phyloP scores from a whole-genome alignment of 2,797 vertebrate species.

The Hydrophis major region DNA sequence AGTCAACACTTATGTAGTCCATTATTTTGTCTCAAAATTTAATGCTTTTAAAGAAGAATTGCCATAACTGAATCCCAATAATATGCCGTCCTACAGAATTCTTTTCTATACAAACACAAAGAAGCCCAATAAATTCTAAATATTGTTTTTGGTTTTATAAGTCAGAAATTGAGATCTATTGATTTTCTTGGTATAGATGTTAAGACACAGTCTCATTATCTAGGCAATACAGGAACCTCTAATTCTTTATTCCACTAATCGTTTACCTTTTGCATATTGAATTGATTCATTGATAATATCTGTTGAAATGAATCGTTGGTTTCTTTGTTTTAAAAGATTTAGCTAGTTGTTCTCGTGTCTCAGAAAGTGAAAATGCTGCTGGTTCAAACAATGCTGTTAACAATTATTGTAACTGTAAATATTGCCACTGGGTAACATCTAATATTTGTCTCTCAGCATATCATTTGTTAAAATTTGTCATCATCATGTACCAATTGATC shows the following conservation, averaged over 20 bases:
- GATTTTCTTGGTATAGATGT: background rate
- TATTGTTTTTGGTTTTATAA: background rate
- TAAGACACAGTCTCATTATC: background rate
- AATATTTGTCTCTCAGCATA: background rate
- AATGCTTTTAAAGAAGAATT: background rate
- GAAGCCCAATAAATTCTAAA: background rate
- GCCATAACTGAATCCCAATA: background rate
- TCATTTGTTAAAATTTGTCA: background rate
- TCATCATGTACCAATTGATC: background rate
- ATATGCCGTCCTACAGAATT: background rate
- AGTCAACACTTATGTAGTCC: background rate
- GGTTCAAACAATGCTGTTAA: background rate
- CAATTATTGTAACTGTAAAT: background rate
- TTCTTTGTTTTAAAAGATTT: background rate
- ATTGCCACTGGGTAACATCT: background rate
- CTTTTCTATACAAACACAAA: background rate
- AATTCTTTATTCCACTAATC: background rate
- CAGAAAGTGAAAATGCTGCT: background rate
- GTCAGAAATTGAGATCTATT: background rate
- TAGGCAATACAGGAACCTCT: background rate
- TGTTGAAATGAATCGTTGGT: background rate
- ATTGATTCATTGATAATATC: background rate
- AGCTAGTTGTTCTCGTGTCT: background rate
- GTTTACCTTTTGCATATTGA: background rate
- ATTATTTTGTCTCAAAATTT: background rate